These are phyloP conservation scores for Electrophaes corylata DNA, from an alignment of 2,888 invertebrate genomes.

Conservation along the genomic window DNA sequence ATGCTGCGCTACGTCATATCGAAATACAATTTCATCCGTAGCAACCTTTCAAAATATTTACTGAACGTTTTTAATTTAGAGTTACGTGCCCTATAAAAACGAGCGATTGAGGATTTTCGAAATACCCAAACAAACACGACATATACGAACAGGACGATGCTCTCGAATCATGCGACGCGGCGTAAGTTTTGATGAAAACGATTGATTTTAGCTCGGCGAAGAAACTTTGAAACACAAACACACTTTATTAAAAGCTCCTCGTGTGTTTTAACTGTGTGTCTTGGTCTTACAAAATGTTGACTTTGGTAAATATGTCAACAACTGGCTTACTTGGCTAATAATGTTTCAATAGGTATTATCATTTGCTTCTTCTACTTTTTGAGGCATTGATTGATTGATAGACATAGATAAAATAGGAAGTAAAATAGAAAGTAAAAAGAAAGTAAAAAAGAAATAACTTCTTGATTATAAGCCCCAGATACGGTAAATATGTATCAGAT, in stretches of 20 bases:
- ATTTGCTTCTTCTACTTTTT: too few species aligned
- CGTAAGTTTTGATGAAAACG: conserved; percentile 30
- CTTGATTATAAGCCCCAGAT: too few species aligned
- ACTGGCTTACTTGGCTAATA: neutral
- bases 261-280: neutral
- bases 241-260: conserved; percentile 11
- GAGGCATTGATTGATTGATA: too few species aligned
- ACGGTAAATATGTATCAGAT: too few species aligned
- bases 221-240: conserved; percentile 26
- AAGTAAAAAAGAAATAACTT: too few species aligned
- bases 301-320: neutral
- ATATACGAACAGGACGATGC: conserved; percentile 10
- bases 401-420: too few species aligned
- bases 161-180: conserved; percentile 28
- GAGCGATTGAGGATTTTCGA: conserved; percentile 38
- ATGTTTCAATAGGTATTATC: too few species aligned
- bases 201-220: conserved; percentile 30
- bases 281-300: neutral
- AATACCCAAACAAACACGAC: conserved; percentile 36
- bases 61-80: conserved; percentile 74
- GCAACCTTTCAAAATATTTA: conserved; percentile 74
- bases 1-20: conserved; percentile 72
- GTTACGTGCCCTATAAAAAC: conserved; percentile 45
- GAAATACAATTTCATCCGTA: conserved; percentile 78
- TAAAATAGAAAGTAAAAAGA: too few species aligned